Evolutionary conservation across 2,797 vertebrate species (phyloP).

Genomic region (Crenuchus spilurus): DNA sequence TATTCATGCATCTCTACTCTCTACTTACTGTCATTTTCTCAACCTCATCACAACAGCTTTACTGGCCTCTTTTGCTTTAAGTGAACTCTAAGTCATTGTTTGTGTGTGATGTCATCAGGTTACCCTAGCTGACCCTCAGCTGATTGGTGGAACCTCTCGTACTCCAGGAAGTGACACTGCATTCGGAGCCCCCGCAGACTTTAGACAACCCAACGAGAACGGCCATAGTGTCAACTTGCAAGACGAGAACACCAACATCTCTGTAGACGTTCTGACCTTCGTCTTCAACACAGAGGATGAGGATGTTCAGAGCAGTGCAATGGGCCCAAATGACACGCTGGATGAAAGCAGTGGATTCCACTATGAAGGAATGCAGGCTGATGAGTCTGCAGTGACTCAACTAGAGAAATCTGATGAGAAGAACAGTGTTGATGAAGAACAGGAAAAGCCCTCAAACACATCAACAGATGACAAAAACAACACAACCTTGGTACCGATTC

Average conservation of each 20-base stretch:
- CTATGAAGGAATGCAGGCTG: neutral
- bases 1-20: too few relatives aligned
- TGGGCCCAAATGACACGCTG: too few relatives aligned
- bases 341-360: slow-evolving; percentile 11
- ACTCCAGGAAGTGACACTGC: slow-evolving; percentile 13
- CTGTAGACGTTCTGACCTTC: slow-evolving; percentile 27
- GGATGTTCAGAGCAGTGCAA: neutral
- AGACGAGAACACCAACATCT: slow-evolving; percentile 25
- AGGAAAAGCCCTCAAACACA: neutral
- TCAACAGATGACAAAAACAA: neutral
- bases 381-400: neutral
- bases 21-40: too few relatives aligned
- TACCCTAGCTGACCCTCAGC: neutral
- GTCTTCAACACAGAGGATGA: neutral
- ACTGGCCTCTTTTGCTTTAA: too few relatives aligned
- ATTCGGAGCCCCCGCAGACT: neutral
- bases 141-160: neutral
- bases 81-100: neutral
- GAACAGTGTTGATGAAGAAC: neutral
- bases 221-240: slow-evolving; percentile 20
- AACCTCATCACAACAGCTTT: too few relatives aligned
- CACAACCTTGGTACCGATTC: neutral
- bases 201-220: neutral
- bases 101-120: neutral
- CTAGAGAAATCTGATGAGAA: neutral